Conservation (phyloP, 2,888 invertebrate genomes). For the Pemphredon lugubris region DNA sequence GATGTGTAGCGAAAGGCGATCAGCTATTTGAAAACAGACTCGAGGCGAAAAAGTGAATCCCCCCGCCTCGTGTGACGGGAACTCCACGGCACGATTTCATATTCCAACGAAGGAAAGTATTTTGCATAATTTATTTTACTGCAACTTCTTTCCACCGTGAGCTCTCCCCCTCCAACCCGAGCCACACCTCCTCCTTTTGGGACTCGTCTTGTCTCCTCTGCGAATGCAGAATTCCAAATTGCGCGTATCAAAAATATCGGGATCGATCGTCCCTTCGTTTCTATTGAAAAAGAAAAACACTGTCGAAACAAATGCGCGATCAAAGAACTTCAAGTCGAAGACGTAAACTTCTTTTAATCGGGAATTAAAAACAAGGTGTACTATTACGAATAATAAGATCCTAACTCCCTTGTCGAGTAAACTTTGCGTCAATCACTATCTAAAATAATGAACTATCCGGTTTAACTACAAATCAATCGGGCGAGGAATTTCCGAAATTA, state of each 20-base stretch:
- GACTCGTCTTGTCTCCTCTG: conserved; percentile 24
- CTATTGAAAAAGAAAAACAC: background rate
- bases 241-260: conserved; percentile 8
- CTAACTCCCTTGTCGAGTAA: no score
- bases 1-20: no score
- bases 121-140: conserved; percentile 78
- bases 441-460: background rate
- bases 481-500: conserved; percentile 26
- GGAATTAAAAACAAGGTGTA: no score
- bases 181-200: conserved; percentile 42
- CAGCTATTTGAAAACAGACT: no score
- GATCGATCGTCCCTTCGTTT: background rate
- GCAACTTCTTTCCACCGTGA: conserved; percentile 68
- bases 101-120: conserved; percentile 75
- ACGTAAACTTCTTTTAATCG: no score
- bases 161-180: conserved; percentile 9
- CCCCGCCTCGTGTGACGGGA: conserved; percentile 67
- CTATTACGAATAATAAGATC: no score
- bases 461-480: conserved; percentile 11
- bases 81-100: conserved; percentile 69
- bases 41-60: conserved; percentile 42
- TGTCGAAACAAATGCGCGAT: no score
- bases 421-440: background rate
- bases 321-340: no score
- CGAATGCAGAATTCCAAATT: conserved; percentile 10